Evolutionary conservation across 1,140 invertebrate genomes (phyloP).

Genomic region (Hypsibius dujardini): DNA sequence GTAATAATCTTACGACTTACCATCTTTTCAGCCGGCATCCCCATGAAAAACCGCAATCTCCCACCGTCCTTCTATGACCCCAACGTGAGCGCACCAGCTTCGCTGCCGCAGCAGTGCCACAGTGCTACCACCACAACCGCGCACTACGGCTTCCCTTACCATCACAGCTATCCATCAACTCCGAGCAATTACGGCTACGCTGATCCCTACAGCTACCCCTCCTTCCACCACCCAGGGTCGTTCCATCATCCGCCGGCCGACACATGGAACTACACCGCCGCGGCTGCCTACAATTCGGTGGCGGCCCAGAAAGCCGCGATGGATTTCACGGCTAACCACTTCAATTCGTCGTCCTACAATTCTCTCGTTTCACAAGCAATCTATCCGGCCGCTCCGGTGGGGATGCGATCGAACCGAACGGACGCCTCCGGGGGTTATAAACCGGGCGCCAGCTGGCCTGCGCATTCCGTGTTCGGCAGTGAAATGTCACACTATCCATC

Average conservation of each 20-base stretch:
- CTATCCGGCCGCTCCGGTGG: background rate
- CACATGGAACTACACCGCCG: background rate
- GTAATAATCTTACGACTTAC: too few species aligned
- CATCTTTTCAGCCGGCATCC: background rate
- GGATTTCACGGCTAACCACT: conserved; percentile 5
- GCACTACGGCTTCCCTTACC: background rate
- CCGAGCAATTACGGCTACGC: background rate
- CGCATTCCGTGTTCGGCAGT: conserved; percentile 3
- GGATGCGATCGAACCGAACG: background rate
- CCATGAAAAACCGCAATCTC: background rate
- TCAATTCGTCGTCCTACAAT: background rate
- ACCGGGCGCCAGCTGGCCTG: background rate
- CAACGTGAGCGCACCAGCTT: background rate
- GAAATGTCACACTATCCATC: too few species aligned
- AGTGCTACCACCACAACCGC: background rate
- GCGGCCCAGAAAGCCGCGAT: background rate
- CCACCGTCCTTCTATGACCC: background rate
- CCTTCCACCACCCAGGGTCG: background rate
- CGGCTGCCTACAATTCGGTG: background rate
- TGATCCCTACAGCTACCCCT: background rate
- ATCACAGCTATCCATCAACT: conserved; percentile 4
- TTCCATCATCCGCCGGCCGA: background rate
- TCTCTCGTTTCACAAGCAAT: background rate
- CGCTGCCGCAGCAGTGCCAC: background rate
- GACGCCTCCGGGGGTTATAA: background rate